Conservation (phyloP, 2,113 vertebrate species). For the Thermophis baileyi region DNA sequence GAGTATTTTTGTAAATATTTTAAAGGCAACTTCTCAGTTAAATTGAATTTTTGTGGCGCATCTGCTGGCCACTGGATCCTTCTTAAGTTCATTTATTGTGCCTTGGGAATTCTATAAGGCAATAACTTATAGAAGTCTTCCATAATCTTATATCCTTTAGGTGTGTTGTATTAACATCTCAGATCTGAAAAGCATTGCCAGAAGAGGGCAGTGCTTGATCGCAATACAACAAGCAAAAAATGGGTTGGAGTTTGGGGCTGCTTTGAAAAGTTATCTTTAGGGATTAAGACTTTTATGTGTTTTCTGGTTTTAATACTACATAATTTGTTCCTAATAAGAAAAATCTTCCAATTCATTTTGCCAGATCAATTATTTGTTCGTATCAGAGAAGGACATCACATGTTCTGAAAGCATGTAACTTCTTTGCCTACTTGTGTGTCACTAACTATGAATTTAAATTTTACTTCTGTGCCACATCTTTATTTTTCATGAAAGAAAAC, state of each 20-base stretch:
- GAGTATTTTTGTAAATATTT: background rate
- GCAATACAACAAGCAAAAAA: background rate
- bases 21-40: background rate
- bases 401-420: background rate
- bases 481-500: background rate
- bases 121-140: background rate
- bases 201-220: slow-evolving; percentile 69
- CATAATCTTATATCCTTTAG: background rate
- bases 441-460: background rate
- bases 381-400: background rate
- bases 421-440: background rate
- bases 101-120: background rate
- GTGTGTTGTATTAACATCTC: background rate
- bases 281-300: background rate
- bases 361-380: background rate
- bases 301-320: background rate
- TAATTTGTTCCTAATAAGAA: background rate
- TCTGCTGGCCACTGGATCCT: background rate
- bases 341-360: background rate
- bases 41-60: background rate
- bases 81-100: background rate
- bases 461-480: background rate
- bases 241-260: rapidly evolving
- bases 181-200: slow-evolving; percentile 38
- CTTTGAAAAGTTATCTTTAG: background rate